phyloP scores from a whole-genome alignment of 1,140 invertebrate species.

The Bombus waltoni region DNA sequence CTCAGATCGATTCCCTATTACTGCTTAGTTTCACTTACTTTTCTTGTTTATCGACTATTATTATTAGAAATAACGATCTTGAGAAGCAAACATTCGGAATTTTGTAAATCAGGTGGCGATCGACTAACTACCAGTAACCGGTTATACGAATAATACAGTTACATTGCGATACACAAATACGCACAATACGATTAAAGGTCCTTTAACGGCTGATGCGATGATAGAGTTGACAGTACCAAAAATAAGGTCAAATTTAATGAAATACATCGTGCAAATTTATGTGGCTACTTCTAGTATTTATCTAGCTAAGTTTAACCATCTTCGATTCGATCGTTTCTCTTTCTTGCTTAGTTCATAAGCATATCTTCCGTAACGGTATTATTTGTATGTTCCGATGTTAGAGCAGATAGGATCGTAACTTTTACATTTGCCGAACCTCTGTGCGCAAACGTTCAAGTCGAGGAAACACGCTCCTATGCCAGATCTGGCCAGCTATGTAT shows the following conservation, averaged over 20 bases:
- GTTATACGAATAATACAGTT: neutral
- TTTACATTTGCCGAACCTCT: neutral
- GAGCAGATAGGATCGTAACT: neutral
- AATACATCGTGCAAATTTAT: neutral
- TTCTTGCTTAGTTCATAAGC: neutral
- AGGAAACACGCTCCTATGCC: neutral
- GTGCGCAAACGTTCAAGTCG: conserved; percentile 3
- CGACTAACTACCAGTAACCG: neutral
- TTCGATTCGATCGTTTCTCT: neutral
- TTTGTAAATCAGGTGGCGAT: neutral
- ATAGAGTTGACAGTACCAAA: neutral
- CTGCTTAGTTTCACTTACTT: neutral
- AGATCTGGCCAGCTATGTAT: neutral
- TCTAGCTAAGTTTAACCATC: neutral
- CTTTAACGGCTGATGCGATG: neutral
- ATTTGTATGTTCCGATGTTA: neutral
- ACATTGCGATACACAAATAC: neutral
- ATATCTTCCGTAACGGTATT: neutral
- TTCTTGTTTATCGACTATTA: neutral
- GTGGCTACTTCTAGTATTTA: too few relatives aligned
- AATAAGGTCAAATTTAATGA: neutral
- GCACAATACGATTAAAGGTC: too few relatives aligned
- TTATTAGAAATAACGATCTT: neutral
- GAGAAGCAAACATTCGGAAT: too few relatives aligned
- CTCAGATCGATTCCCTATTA: neutral